Base-by-base conservation (phyloP, 35 echinoderm and acorn worm species). In the Strongylocentrotus purpuratus region DNA sequence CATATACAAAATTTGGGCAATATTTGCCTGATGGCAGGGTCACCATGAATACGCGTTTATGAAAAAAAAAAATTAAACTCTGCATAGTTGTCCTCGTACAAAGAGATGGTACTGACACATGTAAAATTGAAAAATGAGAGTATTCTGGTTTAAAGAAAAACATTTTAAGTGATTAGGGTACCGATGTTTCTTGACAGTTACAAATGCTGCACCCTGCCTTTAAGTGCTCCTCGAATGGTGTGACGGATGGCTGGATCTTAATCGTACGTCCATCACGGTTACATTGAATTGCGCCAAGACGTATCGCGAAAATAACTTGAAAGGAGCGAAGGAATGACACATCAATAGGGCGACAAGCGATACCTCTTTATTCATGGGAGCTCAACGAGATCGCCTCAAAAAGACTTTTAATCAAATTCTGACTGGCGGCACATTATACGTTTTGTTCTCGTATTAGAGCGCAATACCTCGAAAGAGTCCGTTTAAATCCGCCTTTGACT, bases 331-430 rank as follows among this genome's bases (percentile, higher is more conserved):
- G 45, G 31, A 58, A 47, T 47, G 91, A 93, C 91, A 93, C 91
- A 31, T 93, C 46, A 93, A 93, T 93, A 28, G 91, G 45, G 91
- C 46, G 91, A 58, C 91, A 93, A 93, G 91, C 46, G 91, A 93
- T 93, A 93, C 91, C 91, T 93, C 91, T 93, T 89, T 93, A 48
- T 93, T 93, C 91, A 93, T 15, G 91, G 45, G 12, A 93, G 91
- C 91, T 93, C 91, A 93, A 58, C 91, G 46, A 93, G 58, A 93
- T 93, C 91, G 91, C 48, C 91, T 93, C 48, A 12, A 8, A 93
- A 93, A 93, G 25, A 31, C 91, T 78, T 93, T 48, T 93, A 47
- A 93, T 93, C 91, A 93, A 93, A 31, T 46, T 32, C 91, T 93
- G 91, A 93, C 91, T 58, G 48, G 48, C 91, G 91, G 18, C 48